A percentile compares a stretch with the other conserved stretches of the same genome.
These are phyloP conservation scores for Pygoscelis antarcticus DNA, from an alignment of 2,113 vertebrate species.

Conservation along the genomic window DNA sequence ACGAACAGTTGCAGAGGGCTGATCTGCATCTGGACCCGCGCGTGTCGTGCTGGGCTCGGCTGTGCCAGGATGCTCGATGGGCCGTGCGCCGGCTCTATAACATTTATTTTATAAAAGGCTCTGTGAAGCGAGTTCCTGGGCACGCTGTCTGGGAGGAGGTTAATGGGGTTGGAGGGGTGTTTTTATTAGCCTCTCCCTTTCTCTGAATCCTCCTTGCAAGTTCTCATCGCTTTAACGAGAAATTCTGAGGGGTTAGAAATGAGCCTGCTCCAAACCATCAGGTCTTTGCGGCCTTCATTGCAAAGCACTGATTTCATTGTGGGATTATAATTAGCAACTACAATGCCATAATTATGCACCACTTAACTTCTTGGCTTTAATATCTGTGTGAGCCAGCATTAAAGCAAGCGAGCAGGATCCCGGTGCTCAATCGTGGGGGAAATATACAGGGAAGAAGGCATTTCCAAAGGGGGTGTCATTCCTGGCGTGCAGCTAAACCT, in stretches of 20 bases:
- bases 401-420: constrained; percentile 1
- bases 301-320: constrained; percentile 61
- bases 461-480: background rate
- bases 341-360: constrained; percentile 71
- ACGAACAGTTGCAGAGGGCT: background rate
- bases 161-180: background rate
- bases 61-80: accelerated
- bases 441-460: background rate
- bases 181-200: background rate
- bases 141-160: accelerated
- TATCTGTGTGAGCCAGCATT: constrained; percentile 31
- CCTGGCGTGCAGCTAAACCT: background rate
- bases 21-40: background rate
- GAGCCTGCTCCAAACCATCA: background rate
- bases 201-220: background rate
- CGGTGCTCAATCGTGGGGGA: background rate
- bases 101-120: background rate
- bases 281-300: constrained; percentile 31
- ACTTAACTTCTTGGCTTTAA: constrained; percentile 68
- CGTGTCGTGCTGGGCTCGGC: background rate
- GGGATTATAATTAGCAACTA: constrained; percentile 73
- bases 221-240: background rate
- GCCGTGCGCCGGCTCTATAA: accelerated
- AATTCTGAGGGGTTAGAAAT: background rate
- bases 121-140: accelerated